phyloP scores from a whole-genome alignment of 1,140 invertebrate genomes.

The Drosophila nigrodunni region DNA sequence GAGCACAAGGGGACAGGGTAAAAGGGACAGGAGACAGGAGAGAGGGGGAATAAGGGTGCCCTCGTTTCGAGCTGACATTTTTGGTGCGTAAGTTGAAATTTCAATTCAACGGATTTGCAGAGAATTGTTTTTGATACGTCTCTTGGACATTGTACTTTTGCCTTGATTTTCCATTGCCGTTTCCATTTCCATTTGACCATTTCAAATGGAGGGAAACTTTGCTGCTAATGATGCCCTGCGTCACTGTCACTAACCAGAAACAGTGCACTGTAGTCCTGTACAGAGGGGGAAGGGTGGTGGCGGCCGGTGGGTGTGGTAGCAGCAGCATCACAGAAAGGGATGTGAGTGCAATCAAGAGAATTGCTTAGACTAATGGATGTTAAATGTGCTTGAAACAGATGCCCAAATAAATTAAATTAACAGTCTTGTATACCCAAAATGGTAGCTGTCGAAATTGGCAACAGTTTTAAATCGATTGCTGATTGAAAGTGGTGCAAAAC shows the following conservation, averaged over 20 bases:
- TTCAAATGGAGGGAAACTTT: slow-evolving; percentile 6
- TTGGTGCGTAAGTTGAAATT: slow-evolving; percentile 75
- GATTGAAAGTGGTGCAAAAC: not conserved
- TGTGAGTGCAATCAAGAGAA: slow-evolving; percentile 78
- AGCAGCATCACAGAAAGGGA: slow-evolving; percentile 21
- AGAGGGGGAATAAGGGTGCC: slow-evolving; percentile 17
- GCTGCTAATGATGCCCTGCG: slow-evolving; percentile 43
- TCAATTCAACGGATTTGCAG: slow-evolving; percentile 79
- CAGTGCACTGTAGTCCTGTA: not conserved
- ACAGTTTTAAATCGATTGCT: slow-evolving; percentile 15
- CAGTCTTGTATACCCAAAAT: slow-evolving; percentile 30
- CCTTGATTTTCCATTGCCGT: slow-evolving; percentile 30
- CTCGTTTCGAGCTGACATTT: slow-evolving; percentile 39
- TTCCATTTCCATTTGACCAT: slow-evolving; percentile 7
- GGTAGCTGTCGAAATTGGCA: slow-evolving; percentile 5
- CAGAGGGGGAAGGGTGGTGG: not conserved
- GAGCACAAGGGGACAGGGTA: not conserved
- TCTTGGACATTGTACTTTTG: slow-evolving; percentile 52
- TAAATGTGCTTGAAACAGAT: slow-evolving; percentile 81
- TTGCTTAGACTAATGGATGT: slow-evolving; percentile 80
- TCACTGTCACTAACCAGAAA: slow-evolving; percentile 35
- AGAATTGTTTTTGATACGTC: slow-evolving; percentile 77
- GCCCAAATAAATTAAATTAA: slow-evolving; percentile 82
- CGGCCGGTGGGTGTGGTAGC: slow-evolving; percentile 20
- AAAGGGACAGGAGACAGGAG: not conserved